phyloP scores from a whole-genome alignment of 2,113 vertebrate species.

The Baryphthengus martii region DNA sequence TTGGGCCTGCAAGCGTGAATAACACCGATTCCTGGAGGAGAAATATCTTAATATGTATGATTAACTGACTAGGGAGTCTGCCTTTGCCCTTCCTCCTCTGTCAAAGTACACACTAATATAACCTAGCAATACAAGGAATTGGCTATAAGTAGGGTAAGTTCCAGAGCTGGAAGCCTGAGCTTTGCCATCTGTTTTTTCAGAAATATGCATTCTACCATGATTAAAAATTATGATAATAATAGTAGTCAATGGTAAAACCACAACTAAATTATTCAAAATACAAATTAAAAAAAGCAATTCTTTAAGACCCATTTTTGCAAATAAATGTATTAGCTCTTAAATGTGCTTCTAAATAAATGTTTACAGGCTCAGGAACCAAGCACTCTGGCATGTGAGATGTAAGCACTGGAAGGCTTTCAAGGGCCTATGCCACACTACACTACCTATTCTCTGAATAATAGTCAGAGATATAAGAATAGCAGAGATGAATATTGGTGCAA shows the following conservation, averaged over 20 bases:
- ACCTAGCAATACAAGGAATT: not conserved
- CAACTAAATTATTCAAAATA: not conserved
- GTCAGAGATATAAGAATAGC: not conserved
- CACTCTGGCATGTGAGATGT: not conserved
- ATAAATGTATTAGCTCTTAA: not conserved
- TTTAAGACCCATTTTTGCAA: not conserved
- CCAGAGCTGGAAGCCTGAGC: not conserved
- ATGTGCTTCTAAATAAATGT: not conserved
- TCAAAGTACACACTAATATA: not conserved
- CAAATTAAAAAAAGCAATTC: not conserved
- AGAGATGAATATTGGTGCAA: not conserved
- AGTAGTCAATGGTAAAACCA: not conserved
- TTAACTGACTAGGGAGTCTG: not conserved
- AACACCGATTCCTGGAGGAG: not conserved
- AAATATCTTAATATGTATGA: not conserved
- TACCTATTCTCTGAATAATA: not conserved
- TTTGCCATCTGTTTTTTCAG: not conserved
- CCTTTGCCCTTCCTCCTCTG: not conserved
- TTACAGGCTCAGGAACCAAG: not conserved
- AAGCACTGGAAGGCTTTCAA: not conserved
- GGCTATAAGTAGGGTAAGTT: accelerated
- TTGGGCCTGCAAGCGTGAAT: not conserved
- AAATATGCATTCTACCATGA: not conserved
- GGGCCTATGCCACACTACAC: not conserved
- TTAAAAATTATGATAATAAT: not conserved